Base-by-base conservation (phyloP, 2,888 invertebrate species). In the Phyllotreta cruciferae region DNA sequence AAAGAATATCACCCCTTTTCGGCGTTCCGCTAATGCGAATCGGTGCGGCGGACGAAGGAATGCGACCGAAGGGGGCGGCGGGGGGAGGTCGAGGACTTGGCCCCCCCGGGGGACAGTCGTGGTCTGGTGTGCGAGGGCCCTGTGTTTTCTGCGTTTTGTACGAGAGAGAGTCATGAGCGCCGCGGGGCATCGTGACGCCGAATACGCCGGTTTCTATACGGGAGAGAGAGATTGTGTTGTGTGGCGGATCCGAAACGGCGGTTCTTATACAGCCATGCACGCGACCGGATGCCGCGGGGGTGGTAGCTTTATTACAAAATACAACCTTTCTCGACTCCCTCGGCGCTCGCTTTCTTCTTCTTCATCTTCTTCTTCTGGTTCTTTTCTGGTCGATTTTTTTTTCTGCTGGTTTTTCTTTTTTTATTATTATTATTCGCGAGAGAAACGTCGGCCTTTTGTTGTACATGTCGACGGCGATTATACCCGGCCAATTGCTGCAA, bases 221-320 rank as follows among this genome's bases (percentile, higher is more conserved):
- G 74, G 72, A 75, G 24, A 24, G 24, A 24, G 24, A 24, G 24
- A 24, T 24, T 24, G 24, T 24, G 24, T 75, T 73, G 74, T 73
- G 58, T 58, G 70, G 72, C 72, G 73, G 70, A 74, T 73, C 64
- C 73, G 66, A 45, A 45, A 24, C 62, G 34, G 56, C 71, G 67
- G 70, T 66, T 70, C 24, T 24, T 24, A 24, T 24, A 24, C 24
- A 24, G 24, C 70, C 71, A 72, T 74, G 78, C 79, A 80, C 80
- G 79, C 80, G 80, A 79, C 80, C 77, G 73, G 75, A 74, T 74
- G 80, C 80, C 80, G 79, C 79, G 79, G 79, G 80, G 80, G 80
- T 79, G 80, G 80, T 79, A 78, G 78, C 78, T 74, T 75, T 75
- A 76, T 77, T 77, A 77, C 76, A 77, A 77, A 77, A 75, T 76